Percentiles rank a stretch among this genome's conserved stretches.
phyloP scores from a whole-genome alignment of 92 coral and sea anemone species.

The Actinostola sp. region DNA sequence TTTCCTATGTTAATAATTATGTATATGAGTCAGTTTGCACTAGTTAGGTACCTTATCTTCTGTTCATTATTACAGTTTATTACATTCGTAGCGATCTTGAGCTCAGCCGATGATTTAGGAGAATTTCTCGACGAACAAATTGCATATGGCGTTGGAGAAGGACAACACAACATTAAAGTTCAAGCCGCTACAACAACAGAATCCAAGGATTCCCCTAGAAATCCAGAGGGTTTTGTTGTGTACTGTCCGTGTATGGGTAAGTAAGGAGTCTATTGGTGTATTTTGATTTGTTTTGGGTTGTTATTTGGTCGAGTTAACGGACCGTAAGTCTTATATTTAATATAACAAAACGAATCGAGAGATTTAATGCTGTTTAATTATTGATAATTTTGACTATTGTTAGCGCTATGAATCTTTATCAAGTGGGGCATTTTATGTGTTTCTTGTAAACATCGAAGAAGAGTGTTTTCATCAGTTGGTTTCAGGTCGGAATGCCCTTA shows the following conservation, averaged over 20 bases:
- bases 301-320: neutral
- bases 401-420: neutral
- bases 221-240: constrained; percentile 67
- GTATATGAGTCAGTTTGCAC: constrained; percentile 41
- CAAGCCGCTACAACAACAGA: constrained; percentile 24
- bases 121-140: constrained; percentile 57
- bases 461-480: no score
- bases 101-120: constrained; percentile 46
- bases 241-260: constrained; percentile 99
- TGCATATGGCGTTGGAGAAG: constrained; percentile 74
- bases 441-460: no score
- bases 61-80: constrained; percentile 49
- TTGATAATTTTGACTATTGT: no score
- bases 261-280: constrained; percentile 12
- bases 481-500: no score
- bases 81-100: constrained; percentile 45
- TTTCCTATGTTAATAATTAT: constrained; percentile 34
- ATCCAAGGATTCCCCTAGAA: constrained; percentile 11
- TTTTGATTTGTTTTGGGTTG: neutral
- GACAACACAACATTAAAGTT: constrained; percentile 42
- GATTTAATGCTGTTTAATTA: neutral
- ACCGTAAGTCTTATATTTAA: neutral
- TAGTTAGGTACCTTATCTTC: constrained; percentile 47
- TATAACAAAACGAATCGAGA: neutral
- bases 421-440: neutral